A percentile compares a stretch with the other conserved stretches of the same genome.
Conservation (phyloP, 2,797 vertebrate genomes). For the Lutjanus campechanus region DNA sequence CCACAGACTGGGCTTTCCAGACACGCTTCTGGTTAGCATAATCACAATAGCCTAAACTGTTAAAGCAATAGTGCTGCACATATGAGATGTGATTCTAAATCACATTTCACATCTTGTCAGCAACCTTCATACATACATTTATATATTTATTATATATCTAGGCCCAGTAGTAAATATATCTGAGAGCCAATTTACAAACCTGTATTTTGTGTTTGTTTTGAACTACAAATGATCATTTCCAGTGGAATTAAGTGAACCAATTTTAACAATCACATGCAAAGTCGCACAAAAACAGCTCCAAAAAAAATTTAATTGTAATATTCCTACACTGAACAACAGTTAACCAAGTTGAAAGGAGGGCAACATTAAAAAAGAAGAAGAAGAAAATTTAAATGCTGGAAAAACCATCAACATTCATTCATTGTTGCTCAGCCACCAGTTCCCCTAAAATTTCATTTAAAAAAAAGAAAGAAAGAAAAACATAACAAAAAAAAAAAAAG, state of each 20-base stretch:
- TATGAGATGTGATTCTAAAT: slow-evolving; percentile 55
- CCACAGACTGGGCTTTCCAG: slow-evolving; percentile 65
- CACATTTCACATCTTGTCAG: slow-evolving; percentile 49
- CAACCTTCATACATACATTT: slow-evolving; percentile 28
- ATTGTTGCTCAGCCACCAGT: slow-evolving; percentile 67
- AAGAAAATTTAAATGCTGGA: neutral
- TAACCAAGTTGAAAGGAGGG: neutral
- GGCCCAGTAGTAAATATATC: neutral
- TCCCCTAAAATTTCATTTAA: slow-evolving; percentile 13
- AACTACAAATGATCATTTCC: neutral
- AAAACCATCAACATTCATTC: slow-evolving; percentile 44
- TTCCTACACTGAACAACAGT: neutral
- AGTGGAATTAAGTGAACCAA: neutral
- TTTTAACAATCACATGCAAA: slow-evolving; percentile 1
- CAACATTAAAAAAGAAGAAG: neutral
- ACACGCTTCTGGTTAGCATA: slow-evolving; percentile 74
- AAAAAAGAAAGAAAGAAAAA: neutral
- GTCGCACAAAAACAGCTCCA: neutral
- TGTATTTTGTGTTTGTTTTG: slow-evolving; percentile 1
- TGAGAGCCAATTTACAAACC: slow-evolving; percentile 14
- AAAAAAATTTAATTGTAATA: neutral
- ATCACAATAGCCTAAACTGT: slow-evolving; percentile 66
- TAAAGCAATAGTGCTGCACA: slow-evolving; percentile 49
- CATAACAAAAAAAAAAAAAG: neutral
- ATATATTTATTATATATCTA: slow-evolving; percentile 11